A percentile compares a stretch with the other conserved stretches of the same genome.
These are phyloP conservation scores for Brachionus asplanchnoidis DNA, from an alignment of 1,140 invertebrate genomes.

Conservation along the genomic window DNA sequence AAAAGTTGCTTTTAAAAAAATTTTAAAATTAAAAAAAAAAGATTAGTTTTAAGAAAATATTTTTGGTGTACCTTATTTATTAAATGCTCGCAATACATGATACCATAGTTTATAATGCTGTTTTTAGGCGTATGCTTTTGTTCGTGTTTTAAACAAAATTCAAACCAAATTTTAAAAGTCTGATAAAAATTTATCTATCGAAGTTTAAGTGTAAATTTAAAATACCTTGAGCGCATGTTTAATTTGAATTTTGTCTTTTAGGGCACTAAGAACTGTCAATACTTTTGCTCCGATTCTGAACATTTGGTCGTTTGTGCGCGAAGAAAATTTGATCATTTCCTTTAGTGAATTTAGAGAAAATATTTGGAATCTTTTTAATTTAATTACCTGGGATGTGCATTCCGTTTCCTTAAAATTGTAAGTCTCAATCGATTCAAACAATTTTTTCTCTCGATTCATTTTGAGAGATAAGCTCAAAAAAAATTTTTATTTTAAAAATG, in stretches of 20 bases:
- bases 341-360: background rate
- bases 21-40: background rate
- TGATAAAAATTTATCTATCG: background rate
- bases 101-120: constrained; percentile 11
- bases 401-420: constrained; percentile 18
- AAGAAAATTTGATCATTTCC: background rate
- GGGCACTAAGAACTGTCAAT: background rate
- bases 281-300: constrained; percentile 29
- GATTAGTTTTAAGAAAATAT: background rate
- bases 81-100: background rate
- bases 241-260: background rate
- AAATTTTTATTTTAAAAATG: background rate
- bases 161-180: constrained; percentile 22
- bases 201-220: background rate
- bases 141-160: constrained; percentile 28
- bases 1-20: constrained; percentile 7
- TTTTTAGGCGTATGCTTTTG: constrained; percentile 26
- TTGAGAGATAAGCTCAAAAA: background rate
- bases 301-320: background rate
- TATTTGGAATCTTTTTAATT: background rate
- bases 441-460: constrained; percentile 21
- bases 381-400: background rate
- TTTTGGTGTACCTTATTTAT: background rate
- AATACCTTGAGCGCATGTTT: background rate
- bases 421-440: constrained; percentile 2